Percentiles rank a stretch among this genome's conserved stretches.
Evolutionary conservation across 2,888 invertebrate genomes (phyloP).

Genomic region (Caenorhabditis virilis): DNA sequence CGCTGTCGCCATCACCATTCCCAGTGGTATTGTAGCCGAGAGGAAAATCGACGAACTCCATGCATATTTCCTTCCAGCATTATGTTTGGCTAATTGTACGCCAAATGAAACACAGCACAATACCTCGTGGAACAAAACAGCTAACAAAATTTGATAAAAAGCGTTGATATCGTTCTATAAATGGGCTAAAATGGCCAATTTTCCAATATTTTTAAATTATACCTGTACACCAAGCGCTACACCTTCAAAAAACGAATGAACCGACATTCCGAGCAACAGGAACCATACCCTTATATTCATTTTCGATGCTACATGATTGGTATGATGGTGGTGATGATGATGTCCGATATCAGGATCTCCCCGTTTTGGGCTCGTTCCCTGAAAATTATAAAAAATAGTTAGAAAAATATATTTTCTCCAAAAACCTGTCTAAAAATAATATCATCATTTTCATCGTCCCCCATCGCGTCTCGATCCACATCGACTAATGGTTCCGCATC

Average conservation of each 20-base stretch:
- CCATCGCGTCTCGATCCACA: slow-evolving; percentile 21
- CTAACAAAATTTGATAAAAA: slow-evolving; percentile 59
- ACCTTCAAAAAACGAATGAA: slow-evolving; percentile 75
- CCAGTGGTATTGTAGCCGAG: slow-evolving; percentile 58
- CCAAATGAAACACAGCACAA: slow-evolving; percentile 64
- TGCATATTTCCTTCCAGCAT: slow-evolving; percentile 46
- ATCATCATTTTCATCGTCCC: slow-evolving; percentile 52
- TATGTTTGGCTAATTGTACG: slow-evolving; percentile 59
- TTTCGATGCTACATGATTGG: neutral
- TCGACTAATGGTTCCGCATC: slow-evolving; percentile 41
- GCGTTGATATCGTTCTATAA: slow-evolving; percentile 42
- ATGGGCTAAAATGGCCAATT: neutral
- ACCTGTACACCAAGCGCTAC: slow-evolving; percentile 73
- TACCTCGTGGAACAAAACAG: slow-evolving; percentile 62
- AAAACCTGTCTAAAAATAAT: slow-evolving; percentile 57
- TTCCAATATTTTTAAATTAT: neutral
- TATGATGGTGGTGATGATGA: slow-evolving; percentile 9
- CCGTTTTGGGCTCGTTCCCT: slow-evolving; percentile 7
- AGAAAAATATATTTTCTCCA: neutral
- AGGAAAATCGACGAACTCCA: slow-evolving; percentile 50
- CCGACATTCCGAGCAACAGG: slow-evolving; percentile 72
- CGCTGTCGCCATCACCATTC: slow-evolving; percentile 55
- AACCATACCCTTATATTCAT: slow-evolving; percentile 57
- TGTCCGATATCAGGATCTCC: neutral
- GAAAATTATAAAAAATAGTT: slow-evolving; percentile 2